phyloP scores from a whole-genome alignment of 2,113 vertebrate genomes.

The Psettodes erumei region DNA sequence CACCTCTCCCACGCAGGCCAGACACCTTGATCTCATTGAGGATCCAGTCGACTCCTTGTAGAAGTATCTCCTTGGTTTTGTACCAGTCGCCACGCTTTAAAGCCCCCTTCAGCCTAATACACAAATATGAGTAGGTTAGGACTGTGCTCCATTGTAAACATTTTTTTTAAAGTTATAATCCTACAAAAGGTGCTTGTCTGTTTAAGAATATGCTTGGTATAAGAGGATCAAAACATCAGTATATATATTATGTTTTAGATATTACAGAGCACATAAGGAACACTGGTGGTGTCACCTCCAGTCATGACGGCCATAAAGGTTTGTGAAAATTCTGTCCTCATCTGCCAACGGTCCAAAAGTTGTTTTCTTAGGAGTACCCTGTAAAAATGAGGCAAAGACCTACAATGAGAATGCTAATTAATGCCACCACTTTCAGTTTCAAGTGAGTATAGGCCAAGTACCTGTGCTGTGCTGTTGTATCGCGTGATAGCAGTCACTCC shows the following conservation, averaged over 20 bases:
- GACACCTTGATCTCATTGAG: conserved; percentile 93
- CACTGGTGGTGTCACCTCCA: conserved; percentile 87
- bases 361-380: conserved; percentile 89
- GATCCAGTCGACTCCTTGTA: conserved; percentile 97
- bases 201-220: background rate
- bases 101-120: conserved; percentile 89
- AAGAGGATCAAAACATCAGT: background rate
- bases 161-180: background rate
- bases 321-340: conserved; percentile 96
- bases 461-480: conserved; percentile 80
- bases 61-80: conserved; percentile 97
- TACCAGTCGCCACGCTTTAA: conserved; percentile 94
- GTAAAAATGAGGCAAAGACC: conserved; percentile 7
- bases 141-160: background rate
- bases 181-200: background rate
- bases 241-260: background rate
- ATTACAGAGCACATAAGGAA: background rate
- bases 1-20: conserved; percentile 93
- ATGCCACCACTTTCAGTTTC: background rate
- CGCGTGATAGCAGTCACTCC: conserved; percentile 64
- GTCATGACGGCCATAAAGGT: conserved; percentile 95
- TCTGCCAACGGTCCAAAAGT: conserved; percentile 93
- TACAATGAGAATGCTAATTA: background rate
- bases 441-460: conserved; percentile 10
- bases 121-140: background rate